Evolutionary conservation across 2,888 invertebrate genomes (phyloP).

Genomic region (Griposia aprilina): DNA sequence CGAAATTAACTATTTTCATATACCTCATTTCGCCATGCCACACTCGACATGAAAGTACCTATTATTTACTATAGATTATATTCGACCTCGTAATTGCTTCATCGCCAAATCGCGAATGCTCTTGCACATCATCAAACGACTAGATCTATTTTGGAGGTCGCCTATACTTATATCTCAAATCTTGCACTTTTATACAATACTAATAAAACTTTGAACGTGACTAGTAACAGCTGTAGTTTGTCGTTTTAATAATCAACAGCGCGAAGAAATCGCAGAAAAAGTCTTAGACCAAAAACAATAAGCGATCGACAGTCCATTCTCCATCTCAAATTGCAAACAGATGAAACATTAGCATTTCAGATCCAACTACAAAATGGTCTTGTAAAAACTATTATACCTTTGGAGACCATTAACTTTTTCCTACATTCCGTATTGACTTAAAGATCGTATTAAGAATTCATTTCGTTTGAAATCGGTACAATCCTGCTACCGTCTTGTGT

Average conservation of each 20-base stretch:
- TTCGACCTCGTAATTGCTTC: too few relatives aligned
- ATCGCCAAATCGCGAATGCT: too few relatives aligned
- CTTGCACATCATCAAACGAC: too few relatives aligned
- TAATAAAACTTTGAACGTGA: too few relatives aligned
- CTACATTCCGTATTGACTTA: constrained; percentile 42
- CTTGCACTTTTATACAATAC: too few relatives aligned
- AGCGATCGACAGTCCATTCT: constrained; percentile 24
- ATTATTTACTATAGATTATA: too few relatives aligned
- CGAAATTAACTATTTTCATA: too few relatives aligned
- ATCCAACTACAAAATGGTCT: constrained; percentile 27
- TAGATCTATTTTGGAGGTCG: too few relatives aligned
- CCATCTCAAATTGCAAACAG: constrained; percentile 5
- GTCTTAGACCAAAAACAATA: not conserved
- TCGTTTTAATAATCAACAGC: not conserved
- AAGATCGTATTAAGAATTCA: constrained; percentile 59
- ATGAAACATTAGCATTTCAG: constrained; percentile 21
- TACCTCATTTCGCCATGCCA: too few relatives aligned
- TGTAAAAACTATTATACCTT: constrained; percentile 39
- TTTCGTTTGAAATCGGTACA: constrained; percentile 57
- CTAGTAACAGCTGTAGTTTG: not conserved
- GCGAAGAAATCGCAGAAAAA: not conserved
- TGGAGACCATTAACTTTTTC: constrained; percentile 55
- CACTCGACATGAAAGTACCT: too few relatives aligned
- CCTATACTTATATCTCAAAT: too few relatives aligned
- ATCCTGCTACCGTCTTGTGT: constrained; percentile 14